Evolutionary conservation across 2,888 invertebrate species (phyloP).

Genomic region (Baccha elongata): DNA sequence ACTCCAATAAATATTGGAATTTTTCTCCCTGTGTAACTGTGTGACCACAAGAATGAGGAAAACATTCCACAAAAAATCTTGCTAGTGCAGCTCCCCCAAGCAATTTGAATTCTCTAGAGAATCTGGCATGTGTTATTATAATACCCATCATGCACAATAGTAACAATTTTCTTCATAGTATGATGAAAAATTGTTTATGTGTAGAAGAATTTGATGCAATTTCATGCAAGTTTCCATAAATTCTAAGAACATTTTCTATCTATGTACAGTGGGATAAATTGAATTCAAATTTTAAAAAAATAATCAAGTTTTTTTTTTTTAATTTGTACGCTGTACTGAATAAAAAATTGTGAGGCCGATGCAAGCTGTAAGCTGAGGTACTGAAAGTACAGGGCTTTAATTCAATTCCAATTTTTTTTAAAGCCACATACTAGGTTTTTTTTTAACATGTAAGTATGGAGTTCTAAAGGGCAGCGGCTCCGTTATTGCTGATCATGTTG

Average conservation of each 20-base stretch:
- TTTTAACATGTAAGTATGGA: no score
- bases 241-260: constrained; percentile 38
- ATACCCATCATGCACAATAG: background rate
- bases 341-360: no score
- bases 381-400: no score
- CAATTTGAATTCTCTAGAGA: constrained; percentile 28
- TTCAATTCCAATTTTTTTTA: no score
- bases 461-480: no score
- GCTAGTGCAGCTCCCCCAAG: constrained; percentile 22
- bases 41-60: constrained; percentile 54
- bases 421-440: no score
- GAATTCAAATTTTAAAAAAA: background rate
- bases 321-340: no score
- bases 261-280: background rate
- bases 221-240: constrained; percentile 44
- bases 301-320: no score
- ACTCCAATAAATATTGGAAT: constrained; percentile 70
- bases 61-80: constrained; percentile 48
- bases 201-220: constrained; percentile 33
- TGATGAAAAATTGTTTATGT: background rate
- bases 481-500: no score
- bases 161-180: background rate
- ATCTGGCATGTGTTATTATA: background rate
- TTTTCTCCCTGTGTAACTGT: constrained; percentile 40
- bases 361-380: no score